Evolutionary conservation across 2,797 vertebrate species (phyloP).

Genomic region (Pseudopleuronectes americanus): DNA sequence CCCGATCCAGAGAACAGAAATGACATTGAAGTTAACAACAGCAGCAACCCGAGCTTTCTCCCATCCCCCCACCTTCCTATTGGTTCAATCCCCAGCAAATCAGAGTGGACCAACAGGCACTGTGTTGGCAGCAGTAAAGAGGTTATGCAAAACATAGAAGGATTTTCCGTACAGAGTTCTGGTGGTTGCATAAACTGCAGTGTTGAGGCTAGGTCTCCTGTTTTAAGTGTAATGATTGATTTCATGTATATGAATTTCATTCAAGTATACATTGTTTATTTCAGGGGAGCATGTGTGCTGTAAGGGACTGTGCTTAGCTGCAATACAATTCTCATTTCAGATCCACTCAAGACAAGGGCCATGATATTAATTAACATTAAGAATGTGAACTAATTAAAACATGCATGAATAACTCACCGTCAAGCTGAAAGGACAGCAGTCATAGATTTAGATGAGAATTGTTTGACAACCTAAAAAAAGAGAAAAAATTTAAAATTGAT

Average conservation of each 20-base stretch:
- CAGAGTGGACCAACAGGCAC: constrained; percentile 56
- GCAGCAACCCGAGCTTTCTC: constrained; percentile 68
- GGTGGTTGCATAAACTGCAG: constrained; percentile 38
- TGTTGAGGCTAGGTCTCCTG: constrained; percentile 48
- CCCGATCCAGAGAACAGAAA: constrained; percentile 53
- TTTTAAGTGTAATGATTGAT: constrained; percentile 9
- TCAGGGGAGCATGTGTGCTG: constrained; percentile 19
- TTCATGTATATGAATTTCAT: background rate
- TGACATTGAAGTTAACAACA: constrained; percentile 59
- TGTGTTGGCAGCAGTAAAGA: constrained; percentile 75
- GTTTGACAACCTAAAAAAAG: constrained; percentile 44
- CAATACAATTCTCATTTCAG: constrained; percentile 24
- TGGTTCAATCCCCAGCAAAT: constrained; percentile 80
- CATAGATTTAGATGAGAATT: constrained; percentile 61
- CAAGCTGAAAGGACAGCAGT: constrained; percentile 38
- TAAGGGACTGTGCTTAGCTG: constrained; percentile 13
- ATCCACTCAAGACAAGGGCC: constrained; percentile 14
- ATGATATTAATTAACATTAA: background rate
- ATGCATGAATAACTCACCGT: constrained; percentile 60
- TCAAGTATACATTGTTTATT: background rate
- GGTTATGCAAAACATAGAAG: constrained; percentile 73
- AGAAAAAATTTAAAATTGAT: background rate
- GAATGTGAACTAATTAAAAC: constrained; percentile 4
- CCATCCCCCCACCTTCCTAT: constrained; percentile 77
- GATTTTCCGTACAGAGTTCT: constrained; percentile 59